Evolutionary conservation across 2,888 invertebrate species (phyloP).

Genomic region (Epirrita christyi): DNA sequence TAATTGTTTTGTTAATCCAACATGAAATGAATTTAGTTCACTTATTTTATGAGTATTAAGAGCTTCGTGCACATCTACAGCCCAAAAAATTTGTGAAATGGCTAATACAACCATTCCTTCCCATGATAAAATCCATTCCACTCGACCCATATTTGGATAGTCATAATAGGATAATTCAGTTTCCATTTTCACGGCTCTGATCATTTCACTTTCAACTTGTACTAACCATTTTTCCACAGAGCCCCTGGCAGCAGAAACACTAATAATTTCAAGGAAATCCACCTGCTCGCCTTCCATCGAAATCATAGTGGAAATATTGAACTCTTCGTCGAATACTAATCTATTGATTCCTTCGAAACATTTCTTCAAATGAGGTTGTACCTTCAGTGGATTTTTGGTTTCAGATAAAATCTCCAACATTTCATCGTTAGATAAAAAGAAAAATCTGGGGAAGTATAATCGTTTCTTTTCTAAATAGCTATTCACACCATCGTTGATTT

Average conservation of each 20-base stretch:
- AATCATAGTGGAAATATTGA: constrained; percentile 91
- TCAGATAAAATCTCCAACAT: constrained; percentile 95
- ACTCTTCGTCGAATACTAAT: constrained; percentile 88
- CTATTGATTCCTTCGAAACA: constrained; percentile 94
- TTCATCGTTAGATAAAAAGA: constrained; percentile 96
- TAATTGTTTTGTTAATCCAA: constrained; percentile 86
- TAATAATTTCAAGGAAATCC: constrained; percentile 85
- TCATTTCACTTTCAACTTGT: constrained; percentile 93
- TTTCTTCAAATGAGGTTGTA: constrained; percentile 94
- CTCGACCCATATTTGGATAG: constrained; percentile 84
- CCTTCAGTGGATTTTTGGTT: constrained; percentile 93
- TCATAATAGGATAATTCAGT: constrained; percentile 87
- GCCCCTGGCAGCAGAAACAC: constrained; percentile 89
- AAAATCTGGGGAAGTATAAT: constrained; percentile 93
- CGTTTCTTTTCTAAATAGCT: constrained; percentile 94
- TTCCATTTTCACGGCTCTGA: constrained; percentile 88
- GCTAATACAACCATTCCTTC: constrained; percentile 93
- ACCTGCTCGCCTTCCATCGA: constrained; percentile 91
- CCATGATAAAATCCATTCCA: constrained; percentile 90
- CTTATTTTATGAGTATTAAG: constrained; percentile 84
- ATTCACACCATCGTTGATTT: constrained; percentile 93
- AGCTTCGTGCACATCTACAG: constrained; percentile 89
- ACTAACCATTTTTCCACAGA: constrained; percentile 95
- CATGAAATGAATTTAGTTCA: constrained; percentile 84
- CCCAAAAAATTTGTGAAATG: constrained; percentile 93